phyloP scores from a whole-genome alignment of 2,888 invertebrate species.

The Latrodectus hesperus region DNA sequence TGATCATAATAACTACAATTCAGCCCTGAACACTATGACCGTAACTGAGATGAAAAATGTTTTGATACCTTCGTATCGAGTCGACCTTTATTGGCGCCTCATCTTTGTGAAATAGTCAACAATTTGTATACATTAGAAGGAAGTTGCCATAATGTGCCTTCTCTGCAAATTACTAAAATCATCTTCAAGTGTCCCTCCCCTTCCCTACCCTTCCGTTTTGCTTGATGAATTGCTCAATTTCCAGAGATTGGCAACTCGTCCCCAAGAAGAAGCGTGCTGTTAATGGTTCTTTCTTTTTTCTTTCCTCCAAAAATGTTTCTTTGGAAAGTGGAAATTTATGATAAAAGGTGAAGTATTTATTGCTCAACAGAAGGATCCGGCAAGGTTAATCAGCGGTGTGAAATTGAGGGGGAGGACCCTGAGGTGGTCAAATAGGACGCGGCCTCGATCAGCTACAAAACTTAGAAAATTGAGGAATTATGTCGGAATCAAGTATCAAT shows the following conservation, averaged over 20 bases:
- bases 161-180: background rate
- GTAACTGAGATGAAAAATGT: background rate
- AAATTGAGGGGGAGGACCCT: conserved; percentile 36
- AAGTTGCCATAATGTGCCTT: background rate
- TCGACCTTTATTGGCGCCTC: background rate
- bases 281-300: conserved; percentile 13
- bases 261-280: conserved; percentile 25
- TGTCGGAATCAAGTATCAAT: conserved; percentile 7
- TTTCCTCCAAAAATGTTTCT: conserved; percentile 19
- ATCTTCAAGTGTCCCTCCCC: background rate
- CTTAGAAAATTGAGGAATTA: conserved; percentile 32
- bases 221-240: conserved; percentile 18
- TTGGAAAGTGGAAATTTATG: conserved; percentile 65
- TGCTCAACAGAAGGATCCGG: conserved; percentile 32
- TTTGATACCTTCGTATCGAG: background rate
- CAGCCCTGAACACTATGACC: background rate
- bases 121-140: conserved; percentile 3
- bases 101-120: background rate
- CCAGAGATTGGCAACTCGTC: background rate
- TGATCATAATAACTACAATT: background rate
- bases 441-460: conserved; percentile 39
- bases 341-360: conserved; percentile 59
- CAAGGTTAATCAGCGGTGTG: conserved; percentile 38
- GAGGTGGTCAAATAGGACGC: conserved; percentile 35
- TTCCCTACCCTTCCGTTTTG: background rate